A percentile compares a stretch with the other conserved stretches of the same genome.
Evolutionary conservation across 2,797 vertebrate genomes (phyloP).

Genomic region (Ctenopoma multispine): DNA sequence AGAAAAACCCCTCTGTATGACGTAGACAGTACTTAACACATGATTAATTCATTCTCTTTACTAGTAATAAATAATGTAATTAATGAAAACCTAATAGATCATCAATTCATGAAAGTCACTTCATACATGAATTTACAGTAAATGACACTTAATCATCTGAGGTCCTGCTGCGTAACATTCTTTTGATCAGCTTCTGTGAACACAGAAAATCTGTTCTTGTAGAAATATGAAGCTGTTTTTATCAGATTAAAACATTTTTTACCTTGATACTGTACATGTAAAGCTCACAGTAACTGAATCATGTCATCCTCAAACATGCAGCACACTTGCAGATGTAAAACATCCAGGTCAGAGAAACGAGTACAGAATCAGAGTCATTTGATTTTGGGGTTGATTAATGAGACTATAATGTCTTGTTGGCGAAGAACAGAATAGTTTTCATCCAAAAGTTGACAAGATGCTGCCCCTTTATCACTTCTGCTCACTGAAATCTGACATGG

Average conservation of each 20-base stretch:
- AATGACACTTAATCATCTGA: neutral
- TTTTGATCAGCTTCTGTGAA: neutral
- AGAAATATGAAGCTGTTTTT: slow-evolving; percentile 1
- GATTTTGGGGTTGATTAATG: slow-evolving; percentile 50
- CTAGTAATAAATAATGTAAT: neutral
- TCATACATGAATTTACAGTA: neutral
- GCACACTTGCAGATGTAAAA: slow-evolving; percentile 28
- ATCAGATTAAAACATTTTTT: neutral
- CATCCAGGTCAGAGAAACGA: slow-evolving; percentile 15
- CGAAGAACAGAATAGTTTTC: slow-evolving; percentile 47
- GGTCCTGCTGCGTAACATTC: neutral
- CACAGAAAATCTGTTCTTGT: neutral
- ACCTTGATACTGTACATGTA: neutral
- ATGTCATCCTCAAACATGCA: slow-evolving; percentile 8
- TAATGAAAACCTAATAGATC: neutral
- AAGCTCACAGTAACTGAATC: neutral
- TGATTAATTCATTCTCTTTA: too few species aligned
- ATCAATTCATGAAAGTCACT: neutral
- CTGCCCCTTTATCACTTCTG: slow-evolving; percentile 46
- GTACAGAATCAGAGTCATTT: slow-evolving; percentile 19
- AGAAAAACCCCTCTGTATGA: too few species aligned
- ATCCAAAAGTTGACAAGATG: slow-evolving; percentile 51
- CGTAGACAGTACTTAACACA: too few species aligned
- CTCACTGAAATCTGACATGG: slow-evolving; percentile 73
- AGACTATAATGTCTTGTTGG: slow-evolving; percentile 49